phyloP scores from a whole-genome alignment of 2,113 vertebrate genomes.

The Tragelaphus buxtoni region DNA sequence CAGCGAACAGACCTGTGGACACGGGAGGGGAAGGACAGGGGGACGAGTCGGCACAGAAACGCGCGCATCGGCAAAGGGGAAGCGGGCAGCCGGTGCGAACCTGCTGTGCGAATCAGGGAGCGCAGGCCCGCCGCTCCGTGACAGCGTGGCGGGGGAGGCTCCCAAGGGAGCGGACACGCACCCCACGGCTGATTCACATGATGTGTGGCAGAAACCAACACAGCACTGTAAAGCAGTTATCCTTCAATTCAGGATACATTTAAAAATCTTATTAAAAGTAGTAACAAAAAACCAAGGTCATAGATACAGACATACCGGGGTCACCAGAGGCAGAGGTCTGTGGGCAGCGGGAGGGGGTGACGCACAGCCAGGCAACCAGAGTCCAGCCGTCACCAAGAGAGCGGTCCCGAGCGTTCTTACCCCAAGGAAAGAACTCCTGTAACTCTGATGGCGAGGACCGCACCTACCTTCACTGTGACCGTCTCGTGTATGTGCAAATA shows the following conservation, averaged over 20 bases:
- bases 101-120: fast-evolving
- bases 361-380: fast-evolving
- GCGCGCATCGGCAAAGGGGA: fast-evolving
- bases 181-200: fast-evolving
- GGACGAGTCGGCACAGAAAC: fast-evolving
- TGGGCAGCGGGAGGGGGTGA: not conserved
- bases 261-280: not conserved
- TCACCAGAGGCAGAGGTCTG: not conserved
- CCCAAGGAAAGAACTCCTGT: not conserved
- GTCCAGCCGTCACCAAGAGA: fast-evolving
- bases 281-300: not conserved
- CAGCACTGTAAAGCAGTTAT: not conserved
- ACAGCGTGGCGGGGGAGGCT: not conserved
- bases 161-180: not conserved
- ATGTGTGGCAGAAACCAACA: not conserved
- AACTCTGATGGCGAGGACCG: not conserved
- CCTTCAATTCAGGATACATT: not conserved
- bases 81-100: not conserved
- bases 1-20: not conserved
- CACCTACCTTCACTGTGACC: not conserved
- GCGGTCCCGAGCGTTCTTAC: not conserved
- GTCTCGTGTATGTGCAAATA: fast-evolving
- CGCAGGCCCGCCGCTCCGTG: fast-evolving
- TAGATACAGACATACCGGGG: fast-evolving
- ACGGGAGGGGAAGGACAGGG: not conserved